Evolutionary conservation across 1,140 invertebrate species (phyloP).

Genomic region (Zaprionus tsacasi): DNA sequence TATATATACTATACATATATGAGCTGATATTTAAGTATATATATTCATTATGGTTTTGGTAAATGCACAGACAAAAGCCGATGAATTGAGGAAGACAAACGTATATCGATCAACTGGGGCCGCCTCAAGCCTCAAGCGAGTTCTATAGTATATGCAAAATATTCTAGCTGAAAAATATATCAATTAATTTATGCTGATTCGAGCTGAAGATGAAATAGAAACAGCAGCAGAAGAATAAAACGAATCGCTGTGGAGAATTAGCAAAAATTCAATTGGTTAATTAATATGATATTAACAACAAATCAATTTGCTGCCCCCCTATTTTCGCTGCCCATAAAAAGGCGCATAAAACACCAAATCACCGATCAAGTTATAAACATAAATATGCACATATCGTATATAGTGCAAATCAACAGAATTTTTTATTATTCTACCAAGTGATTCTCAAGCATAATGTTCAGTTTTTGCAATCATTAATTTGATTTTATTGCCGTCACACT

Average conservation of each 20-base stretch:
- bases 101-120: slow-evolving; percentile 55
- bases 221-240: slow-evolving; percentile 4
- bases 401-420: slow-evolving; percentile 13
- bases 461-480: slow-evolving; percentile 47
- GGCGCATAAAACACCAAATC: slow-evolving; percentile 37
- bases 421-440: neutral
- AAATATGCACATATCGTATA: slow-evolving; percentile 44
- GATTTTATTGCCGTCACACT: slow-evolving; percentile 44
- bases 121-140: slow-evolving; percentile 18
- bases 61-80: slow-evolving; percentile 37
- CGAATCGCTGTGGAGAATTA: slow-evolving; percentile 12
- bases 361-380: slow-evolving; percentile 50
- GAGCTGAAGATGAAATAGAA: neutral
- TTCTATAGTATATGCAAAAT: slow-evolving; percentile 38
- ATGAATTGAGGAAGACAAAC: slow-evolving; percentile 61
- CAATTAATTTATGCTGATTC: slow-evolving; percentile 46
- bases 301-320: slow-evolving; percentile 42
- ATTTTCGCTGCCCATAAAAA: slow-evolving; percentile 21
- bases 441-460: slow-evolving; percentile 15
- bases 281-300: slow-evolving; percentile 56
- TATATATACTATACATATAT: slow-evolving; percentile 6
- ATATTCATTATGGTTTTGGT: slow-evolving; percentile 19
- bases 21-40: slow-evolving; percentile 3
- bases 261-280: slow-evolving; percentile 46
- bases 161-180: slow-evolving; percentile 8